These are phyloP conservation scores for Gymnogyps californianus DNA, from an alignment of 2,113 vertebrate genomes.

Conservation along the genomic window DNA sequence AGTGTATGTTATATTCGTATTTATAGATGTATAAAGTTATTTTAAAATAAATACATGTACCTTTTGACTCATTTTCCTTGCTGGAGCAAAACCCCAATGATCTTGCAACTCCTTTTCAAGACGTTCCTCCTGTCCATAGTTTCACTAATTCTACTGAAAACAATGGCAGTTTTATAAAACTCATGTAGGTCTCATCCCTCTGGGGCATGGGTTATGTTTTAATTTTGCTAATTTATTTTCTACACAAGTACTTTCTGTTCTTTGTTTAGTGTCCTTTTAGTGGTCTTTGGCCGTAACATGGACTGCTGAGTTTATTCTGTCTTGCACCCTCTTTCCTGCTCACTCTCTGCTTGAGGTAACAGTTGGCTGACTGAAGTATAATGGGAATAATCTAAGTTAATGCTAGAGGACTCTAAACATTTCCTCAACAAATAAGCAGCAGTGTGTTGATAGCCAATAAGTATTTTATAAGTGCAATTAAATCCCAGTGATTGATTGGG, in stretches of 20 bases:
- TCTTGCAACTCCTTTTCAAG: not conserved
- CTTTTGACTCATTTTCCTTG: not conserved
- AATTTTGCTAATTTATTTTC: slow-evolving; percentile 17
- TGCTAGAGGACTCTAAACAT: slow-evolving; percentile 18
- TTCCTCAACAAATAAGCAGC: slow-evolving; percentile 53
- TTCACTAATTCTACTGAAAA: not conserved
- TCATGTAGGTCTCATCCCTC: not conserved
- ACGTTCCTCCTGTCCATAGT: not conserved
- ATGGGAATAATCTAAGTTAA: slow-evolving; percentile 45
- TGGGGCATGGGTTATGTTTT: not conserved
- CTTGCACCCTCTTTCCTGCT: slow-evolving; percentile 3
- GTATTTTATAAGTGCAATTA: slow-evolving; percentile 64
- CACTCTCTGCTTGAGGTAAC: not conserved
- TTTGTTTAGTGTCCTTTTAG: slow-evolving; percentile 27
- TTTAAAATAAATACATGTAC: not conserved
- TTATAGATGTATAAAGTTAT: not conserved
- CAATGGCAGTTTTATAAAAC: not conserved
- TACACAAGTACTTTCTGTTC: not conserved
- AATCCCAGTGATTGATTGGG: slow-evolving; percentile 57
- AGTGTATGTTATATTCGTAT: not conserved
- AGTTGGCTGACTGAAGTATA: not conserved
- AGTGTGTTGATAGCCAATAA: slow-evolving; percentile 38
- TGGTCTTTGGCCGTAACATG: not conserved
- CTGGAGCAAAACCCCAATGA: not conserved
- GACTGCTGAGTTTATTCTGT: not conserved